Conservation (phyloP, 2,888 invertebrate genomes). For the Ormyrus rosae region DNA sequence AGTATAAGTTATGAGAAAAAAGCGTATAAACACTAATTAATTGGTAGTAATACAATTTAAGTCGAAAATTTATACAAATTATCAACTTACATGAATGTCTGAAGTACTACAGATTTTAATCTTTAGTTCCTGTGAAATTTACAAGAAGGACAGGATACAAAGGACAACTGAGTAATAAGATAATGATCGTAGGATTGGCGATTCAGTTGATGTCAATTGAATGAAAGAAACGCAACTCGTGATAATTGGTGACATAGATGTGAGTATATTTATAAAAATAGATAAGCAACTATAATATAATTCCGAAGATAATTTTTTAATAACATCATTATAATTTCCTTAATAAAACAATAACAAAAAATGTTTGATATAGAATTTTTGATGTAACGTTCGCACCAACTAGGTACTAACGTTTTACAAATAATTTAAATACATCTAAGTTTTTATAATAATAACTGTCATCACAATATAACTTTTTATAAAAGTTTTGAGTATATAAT, state of each 20-base stretch:
- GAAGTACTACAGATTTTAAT: slow-evolving; percentile 13
- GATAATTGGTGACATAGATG: slow-evolving; percentile 28
- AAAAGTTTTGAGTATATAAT: slow-evolving; percentile 6
- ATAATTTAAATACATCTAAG: background rate
- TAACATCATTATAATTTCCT: slow-evolving; percentile 22
- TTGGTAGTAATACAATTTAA: background rate
- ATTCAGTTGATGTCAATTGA: slow-evolving; percentile 44
- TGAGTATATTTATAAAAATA: slow-evolving; percentile 52
- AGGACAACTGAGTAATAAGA: slow-evolving; percentile 27
- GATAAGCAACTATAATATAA: slow-evolving; percentile 31
- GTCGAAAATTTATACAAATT: background rate
- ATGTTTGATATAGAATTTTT: background rate
- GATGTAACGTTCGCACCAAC: slow-evolving; percentile 2
- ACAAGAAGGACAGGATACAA: slow-evolving; percentile 13
- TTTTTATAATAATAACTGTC: background rate
- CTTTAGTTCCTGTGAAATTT: slow-evolving; percentile 13
- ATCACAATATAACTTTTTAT: background rate
- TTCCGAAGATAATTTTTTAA: slow-evolving; percentile 12
- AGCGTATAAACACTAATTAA: too few species aligned
- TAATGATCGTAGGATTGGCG: slow-evolving; percentile 6
- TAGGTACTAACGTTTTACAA: slow-evolving; percentile 14
- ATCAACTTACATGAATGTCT: slow-evolving; percentile 15
- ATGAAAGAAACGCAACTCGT: slow-evolving; percentile 30
- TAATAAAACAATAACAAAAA: slow-evolving; percentile 22
- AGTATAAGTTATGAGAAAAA: too few species aligned